A percentile compares a stretch with the other conserved stretches of the same genome.
These are phyloP conservation scores for Xiphorhynchus elegans DNA, from an alignment of 2,113 vertebrate species.

Conservation along the genomic window DNA sequence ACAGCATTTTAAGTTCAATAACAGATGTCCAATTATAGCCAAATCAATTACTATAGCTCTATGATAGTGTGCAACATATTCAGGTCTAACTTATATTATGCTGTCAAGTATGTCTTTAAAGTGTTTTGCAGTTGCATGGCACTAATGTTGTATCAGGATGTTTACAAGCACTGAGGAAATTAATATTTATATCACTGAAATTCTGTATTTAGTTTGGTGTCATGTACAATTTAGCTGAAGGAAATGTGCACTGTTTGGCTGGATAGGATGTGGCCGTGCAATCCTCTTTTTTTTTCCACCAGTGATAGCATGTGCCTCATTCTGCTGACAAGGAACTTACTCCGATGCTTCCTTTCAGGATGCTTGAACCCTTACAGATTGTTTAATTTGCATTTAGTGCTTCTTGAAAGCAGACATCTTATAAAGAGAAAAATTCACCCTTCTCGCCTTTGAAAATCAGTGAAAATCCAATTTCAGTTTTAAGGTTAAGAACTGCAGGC, in stretches of 20 bases:
- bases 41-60: background rate
- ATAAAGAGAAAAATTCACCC: background rate
- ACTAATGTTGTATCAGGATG: conserved; percentile 5
- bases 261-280: background rate
- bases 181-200: background rate
- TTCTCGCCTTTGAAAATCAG: background rate
- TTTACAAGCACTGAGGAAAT: conserved; percentile 52
- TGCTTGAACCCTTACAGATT: background rate
- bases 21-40: background rate
- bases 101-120: background rate
- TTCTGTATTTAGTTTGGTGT: background rate
- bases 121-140: background rate
- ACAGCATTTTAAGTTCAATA: background rate
- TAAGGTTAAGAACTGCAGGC: background rate
- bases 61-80: background rate
- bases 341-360: background rate
- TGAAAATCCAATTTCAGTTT: background rate
- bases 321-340: background rate
- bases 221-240: conserved; percentile 7
- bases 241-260: background rate
- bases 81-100: background rate
- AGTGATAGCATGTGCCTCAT: accelerated
- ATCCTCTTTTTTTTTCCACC: background rate
- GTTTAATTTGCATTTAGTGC: background rate
- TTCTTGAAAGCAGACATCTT: background rate